A percentile compares a stretch with the other conserved stretches of the same genome.
These are phyloP conservation scores for Steinernema carpocapsae DNA, from an alignment of 2,888 invertebrate species.

Conservation along the genomic window DNA sequence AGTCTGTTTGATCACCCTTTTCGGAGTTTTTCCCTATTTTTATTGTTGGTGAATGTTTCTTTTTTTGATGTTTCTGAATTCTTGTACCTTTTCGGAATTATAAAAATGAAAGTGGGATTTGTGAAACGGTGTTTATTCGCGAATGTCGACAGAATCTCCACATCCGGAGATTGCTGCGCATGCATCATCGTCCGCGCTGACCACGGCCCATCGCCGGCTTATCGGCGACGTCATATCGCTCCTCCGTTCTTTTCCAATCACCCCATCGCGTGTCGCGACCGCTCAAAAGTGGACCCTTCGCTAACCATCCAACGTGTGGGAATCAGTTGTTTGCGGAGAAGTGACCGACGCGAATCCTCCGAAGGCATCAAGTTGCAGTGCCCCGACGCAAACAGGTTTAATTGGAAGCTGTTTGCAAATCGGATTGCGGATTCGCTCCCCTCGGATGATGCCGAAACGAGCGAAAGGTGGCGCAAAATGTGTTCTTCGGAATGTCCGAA, in stretches of 20 bases:
- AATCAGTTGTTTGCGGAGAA: too few relatives aligned
- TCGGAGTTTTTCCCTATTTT: too few relatives aligned
- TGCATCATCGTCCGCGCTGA: neutral
- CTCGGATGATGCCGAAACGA: too few relatives aligned
- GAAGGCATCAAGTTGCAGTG: conserved; percentile 1
- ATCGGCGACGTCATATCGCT: neutral
- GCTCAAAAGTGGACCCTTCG: neutral
- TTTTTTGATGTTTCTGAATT: too few relatives aligned
- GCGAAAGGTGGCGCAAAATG: too few relatives aligned
- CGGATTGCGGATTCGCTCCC: neutral
- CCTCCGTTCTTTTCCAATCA: neutral
- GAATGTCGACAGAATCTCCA: too few relatives aligned
- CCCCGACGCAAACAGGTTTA: neutral
- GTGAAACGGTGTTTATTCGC: too few relatives aligned
- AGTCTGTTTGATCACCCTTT: too few relatives aligned
- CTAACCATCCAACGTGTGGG: neutral
- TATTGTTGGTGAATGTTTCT: too few relatives aligned
- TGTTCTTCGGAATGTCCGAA: too few relatives aligned
- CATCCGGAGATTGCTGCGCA: neutral
- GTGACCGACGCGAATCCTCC: neutral
- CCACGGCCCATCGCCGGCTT: neutral
- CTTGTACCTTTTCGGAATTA: too few relatives aligned
- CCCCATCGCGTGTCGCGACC: neutral
- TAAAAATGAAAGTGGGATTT: too few relatives aligned
- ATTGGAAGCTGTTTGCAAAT: conserved; percentile 17